phyloP scores from a whole-genome alignment of 2,113 vertebrate species.

The Genyomyrus donnyi region DNA sequence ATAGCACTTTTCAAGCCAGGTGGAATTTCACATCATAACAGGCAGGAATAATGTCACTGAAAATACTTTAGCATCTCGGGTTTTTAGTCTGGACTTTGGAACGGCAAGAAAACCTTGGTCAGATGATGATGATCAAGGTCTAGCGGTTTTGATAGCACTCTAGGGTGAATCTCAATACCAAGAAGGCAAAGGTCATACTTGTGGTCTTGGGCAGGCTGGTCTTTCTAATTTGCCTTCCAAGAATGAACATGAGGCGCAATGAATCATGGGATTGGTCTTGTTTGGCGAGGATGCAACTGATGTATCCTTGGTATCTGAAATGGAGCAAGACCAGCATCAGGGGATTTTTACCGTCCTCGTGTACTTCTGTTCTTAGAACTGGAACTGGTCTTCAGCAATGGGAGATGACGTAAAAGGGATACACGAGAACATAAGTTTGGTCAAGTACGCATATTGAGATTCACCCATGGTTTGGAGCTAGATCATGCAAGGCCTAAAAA shows the following conservation, averaged over 20 bases:
- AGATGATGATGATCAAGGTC: background rate
- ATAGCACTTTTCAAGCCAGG: background rate
- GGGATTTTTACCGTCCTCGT: background rate
- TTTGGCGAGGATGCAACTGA: background rate
- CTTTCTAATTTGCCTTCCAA: background rate
- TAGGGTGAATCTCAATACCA: background rate
- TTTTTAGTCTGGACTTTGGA: background rate
- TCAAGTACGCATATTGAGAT: background rate
- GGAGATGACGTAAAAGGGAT: background rate
- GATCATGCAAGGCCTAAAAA: background rate
- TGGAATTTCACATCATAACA: background rate
- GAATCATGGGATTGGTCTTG: background rate
- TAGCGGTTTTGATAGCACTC: background rate
- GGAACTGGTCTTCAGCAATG: background rate
- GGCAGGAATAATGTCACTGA: background rate
- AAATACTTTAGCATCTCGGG: background rate
- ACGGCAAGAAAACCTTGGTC: background rate
- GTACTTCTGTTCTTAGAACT: background rate
- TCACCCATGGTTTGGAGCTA: background rate
- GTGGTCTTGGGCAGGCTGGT: background rate
- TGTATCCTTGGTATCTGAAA: too few species aligned
- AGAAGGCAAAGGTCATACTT: background rate
- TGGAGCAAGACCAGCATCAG: background rate
- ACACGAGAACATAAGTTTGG: background rate
- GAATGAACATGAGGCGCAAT: background rate